phyloP scores from a whole-genome alignment of 2,797 vertebrate genomes.

The Synaphobranchus kaupii region DNA sequence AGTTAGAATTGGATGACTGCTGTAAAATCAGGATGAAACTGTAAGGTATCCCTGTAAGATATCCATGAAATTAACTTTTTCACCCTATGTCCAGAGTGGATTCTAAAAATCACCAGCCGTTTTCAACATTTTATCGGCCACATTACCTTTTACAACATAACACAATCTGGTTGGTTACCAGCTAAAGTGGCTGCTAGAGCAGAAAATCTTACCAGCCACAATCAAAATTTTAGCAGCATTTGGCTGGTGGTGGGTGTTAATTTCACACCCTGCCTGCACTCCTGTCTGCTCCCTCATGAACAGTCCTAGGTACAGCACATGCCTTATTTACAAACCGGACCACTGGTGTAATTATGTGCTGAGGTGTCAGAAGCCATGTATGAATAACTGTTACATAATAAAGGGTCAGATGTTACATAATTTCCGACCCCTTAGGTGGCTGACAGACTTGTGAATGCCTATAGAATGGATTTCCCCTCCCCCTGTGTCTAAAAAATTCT shows the following conservation, averaged over 20 bases:
- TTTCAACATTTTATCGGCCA: too few relatives aligned
- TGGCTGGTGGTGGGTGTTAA: too few relatives aligned
- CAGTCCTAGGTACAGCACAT: background rate
- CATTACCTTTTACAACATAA: too few relatives aligned
- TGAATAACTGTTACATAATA: background rate
- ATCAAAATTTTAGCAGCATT: too few relatives aligned
- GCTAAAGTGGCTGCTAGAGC: too few relatives aligned
- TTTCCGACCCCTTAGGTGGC: background rate
- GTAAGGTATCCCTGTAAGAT: background rate
- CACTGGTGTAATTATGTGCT: background rate
- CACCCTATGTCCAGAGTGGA: too few relatives aligned
- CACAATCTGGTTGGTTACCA: too few relatives aligned
- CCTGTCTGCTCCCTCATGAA: background rate
- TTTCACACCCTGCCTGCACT: background rate
- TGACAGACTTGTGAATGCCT: constrained; percentile 4
- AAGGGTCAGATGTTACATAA: background rate
- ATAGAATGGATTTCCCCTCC: background rate
- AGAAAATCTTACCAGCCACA: too few relatives aligned
- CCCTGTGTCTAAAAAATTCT: background rate
- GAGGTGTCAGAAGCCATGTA: background rate
- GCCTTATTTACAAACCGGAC: background rate
- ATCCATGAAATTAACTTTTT: too few relatives aligned
- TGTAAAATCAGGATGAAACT: background rate
- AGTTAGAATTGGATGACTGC: background rate
- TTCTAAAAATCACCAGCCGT: too few relatives aligned